These are phyloP conservation scores for Falco peregrinus DNA, from an alignment of 2,797 vertebrate species.

Conservation along the genomic window DNA sequence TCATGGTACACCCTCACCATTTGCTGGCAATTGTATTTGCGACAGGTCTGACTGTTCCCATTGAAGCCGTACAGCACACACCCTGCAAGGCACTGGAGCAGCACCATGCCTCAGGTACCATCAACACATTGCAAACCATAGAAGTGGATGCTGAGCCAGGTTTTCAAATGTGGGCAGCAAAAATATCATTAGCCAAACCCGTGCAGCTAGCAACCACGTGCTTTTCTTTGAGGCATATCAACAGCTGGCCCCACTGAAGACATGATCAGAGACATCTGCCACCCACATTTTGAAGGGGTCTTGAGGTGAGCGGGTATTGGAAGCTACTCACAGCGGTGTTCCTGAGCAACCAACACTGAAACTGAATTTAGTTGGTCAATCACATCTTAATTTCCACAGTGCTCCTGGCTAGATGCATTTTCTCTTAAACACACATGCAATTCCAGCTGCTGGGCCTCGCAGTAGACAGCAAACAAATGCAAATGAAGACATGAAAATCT, in stretches of 20 bases:
- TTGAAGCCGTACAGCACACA: background rate
- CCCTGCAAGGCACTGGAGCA: background rate
- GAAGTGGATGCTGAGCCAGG: background rate
- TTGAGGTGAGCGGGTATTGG: background rate
- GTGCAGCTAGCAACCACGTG: background rate
- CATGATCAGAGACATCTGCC: background rate
- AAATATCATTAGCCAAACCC: background rate
- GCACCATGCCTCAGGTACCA: background rate
- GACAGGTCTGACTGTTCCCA: background rate
- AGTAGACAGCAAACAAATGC: background rate
- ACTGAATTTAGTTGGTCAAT: background rate
- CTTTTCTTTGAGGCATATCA: background rate
- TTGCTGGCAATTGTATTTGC: background rate
- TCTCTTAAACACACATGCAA: fast-evolving
- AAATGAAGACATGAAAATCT: background rate
- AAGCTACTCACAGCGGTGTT: background rate
- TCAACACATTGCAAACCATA: background rate
- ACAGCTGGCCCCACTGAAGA: background rate
- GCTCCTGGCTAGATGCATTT: background rate
- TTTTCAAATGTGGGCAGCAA: background rate
- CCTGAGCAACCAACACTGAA: background rate
- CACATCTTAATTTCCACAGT: background rate
- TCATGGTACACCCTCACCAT: background rate
- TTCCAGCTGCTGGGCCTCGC: background rate
- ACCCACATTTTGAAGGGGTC: background rate